phyloP scores from a whole-genome alignment of 2,113 vertebrate genomes.

The Neomonachus schauinslandi region DNA sequence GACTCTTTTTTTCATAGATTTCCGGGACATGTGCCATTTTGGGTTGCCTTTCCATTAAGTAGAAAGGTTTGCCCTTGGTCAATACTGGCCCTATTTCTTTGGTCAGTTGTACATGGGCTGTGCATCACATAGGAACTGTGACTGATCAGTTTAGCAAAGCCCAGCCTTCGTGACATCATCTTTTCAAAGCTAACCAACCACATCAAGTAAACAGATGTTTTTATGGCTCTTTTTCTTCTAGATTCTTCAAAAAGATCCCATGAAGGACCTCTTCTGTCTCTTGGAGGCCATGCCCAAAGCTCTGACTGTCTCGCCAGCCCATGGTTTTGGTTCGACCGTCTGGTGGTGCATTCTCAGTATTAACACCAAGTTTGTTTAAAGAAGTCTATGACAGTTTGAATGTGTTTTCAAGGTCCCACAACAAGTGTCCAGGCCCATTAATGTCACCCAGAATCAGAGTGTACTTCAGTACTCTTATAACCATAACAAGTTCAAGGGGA shows the following conservation, averaged over 20 bases:
- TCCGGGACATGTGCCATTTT: not conserved
- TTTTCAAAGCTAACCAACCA: not conserved
- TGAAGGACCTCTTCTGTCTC: not conserved
- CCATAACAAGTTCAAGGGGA: not conserved
- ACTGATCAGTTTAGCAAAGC: not conserved
- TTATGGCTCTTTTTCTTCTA: not conserved
- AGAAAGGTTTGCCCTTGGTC: not conserved
- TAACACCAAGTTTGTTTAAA: not conserved
- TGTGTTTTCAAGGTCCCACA: not conserved
- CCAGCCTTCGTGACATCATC: not conserved
- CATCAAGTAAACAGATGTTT: not conserved
- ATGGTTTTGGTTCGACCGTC: accelerated
- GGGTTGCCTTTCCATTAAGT: not conserved
- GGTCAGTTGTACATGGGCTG: no score
- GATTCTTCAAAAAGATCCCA: not conserved
- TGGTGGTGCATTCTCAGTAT: accelerated
- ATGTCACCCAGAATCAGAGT: not conserved
- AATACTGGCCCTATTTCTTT: not conserved
- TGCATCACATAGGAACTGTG: not conserved
- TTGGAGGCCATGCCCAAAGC: not conserved
- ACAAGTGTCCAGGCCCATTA: not conserved
- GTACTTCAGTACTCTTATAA: not conserved
- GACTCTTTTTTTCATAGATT: not conserved
- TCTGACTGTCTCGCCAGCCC: not conserved
- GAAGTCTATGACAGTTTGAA: not conserved